These are phyloP conservation scores for Vireo griseus DNA, from an alignment of 2,797 vertebrate species.

Conservation along the genomic window DNA sequence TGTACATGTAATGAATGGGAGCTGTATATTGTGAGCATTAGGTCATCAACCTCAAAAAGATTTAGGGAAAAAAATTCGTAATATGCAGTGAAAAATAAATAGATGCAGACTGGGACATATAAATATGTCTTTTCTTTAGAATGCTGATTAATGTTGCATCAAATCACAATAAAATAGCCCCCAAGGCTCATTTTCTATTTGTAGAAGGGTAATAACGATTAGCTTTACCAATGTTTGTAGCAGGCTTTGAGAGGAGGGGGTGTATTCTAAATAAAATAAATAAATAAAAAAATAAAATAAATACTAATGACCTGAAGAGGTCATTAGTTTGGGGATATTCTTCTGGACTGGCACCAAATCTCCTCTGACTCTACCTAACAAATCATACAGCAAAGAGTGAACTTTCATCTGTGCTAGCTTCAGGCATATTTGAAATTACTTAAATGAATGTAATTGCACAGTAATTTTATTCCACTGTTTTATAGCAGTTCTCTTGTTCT, in stretches of 20 bases:
- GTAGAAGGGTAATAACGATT: background rate
- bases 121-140: background rate
- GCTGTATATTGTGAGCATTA: background rate
- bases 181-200: background rate
- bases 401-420: background rate
- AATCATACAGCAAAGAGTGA: background rate
- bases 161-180: background rate
- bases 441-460: conserved; percentile 7
- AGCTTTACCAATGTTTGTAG: background rate
- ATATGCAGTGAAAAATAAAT: background rate
- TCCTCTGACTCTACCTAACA: background rate
- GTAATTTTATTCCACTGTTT: conserved; percentile 28
- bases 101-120: background rate
- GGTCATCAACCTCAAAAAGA: background rate
- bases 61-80: background rate
- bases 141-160: conserved; percentile 2
- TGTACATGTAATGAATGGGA: background rate
- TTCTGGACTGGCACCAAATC: background rate
- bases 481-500: background rate
- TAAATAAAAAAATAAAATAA: too few relatives aligned
- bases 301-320: background rate
- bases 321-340: background rate
- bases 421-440: conserved; percentile 28
- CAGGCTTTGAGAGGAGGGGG: background rate
- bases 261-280: too few relatives aligned